Conservation (phyloP, 2,797 vertebrate species). For the Iguana delicatissima region DNA sequence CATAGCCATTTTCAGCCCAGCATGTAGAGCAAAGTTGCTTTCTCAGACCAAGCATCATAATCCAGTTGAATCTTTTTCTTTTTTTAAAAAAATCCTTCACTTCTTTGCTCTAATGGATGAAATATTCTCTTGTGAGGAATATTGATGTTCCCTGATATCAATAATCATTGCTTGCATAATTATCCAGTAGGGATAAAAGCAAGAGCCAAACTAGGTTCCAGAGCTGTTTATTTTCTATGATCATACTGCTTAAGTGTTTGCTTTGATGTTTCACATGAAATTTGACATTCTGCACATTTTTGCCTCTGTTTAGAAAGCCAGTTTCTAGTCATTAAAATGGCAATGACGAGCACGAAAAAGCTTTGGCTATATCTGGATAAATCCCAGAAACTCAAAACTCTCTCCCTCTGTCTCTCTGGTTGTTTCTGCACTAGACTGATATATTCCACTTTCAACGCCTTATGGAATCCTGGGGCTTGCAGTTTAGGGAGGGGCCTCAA, state of each 20-base stretch:
- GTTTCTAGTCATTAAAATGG: not conserved
- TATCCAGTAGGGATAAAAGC: slow-evolving; percentile 31
- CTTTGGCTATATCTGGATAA: not conserved
- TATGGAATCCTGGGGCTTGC: too few relatives aligned
- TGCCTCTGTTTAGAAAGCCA: not conserved
- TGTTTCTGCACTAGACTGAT: too few relatives aligned
- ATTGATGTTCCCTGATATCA: slow-evolving; percentile 32
- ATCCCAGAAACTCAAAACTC: not conserved
- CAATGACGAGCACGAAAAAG: not conserved
- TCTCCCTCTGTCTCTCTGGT: not conserved
- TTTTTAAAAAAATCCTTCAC: slow-evolving; percentile 10
- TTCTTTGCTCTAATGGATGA: slow-evolving; percentile 67
- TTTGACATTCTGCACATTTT: not conserved
- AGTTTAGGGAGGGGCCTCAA: too few relatives aligned
- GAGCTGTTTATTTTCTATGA: not conserved
- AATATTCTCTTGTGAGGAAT: slow-evolving; percentile 49
- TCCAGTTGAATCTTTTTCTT: slow-evolving; percentile 45
- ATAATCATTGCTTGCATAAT: slow-evolving; percentile 16
- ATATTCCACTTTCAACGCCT: too few relatives aligned
- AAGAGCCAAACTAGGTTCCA: slow-evolving; percentile 16
- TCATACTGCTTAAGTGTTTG: too few relatives aligned
- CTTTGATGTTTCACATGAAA: not conserved
- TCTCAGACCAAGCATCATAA: slow-evolving; percentile 65
- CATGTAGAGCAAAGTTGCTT: slow-evolving; percentile 60
- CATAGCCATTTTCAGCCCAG: slow-evolving; percentile 73